Base-by-base conservation (phyloP, 2,888 invertebrate species). In the Rhabditoides inermis region DNA sequence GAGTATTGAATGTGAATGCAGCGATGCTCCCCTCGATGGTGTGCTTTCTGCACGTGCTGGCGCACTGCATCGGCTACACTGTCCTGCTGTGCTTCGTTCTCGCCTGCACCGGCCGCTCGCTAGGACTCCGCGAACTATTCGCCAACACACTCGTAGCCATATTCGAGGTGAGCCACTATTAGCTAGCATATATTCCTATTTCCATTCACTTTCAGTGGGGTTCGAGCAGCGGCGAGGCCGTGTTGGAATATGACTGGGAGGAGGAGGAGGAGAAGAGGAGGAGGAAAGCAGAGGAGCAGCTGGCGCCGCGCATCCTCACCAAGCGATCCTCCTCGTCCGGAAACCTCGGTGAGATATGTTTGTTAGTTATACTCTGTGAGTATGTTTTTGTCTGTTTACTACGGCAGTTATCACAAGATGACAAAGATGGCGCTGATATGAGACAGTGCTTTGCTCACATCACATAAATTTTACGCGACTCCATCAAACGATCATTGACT, bases 21-120 rank as follows among this genome's bases (percentile, higher is more conserved):
- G n/a, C n/a, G n/a, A n/a, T n/a, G n/a, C n/a, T n/a, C n/a, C n/a
- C n/a, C n/a, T n/a, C n/a, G n/a, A n/a, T n/a, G n/a, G n/a, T n/a
- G n/a, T n/a, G n/a, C n/a, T n/a, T n/a, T n/a, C n/a, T n/a, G n/a
- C n/a, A n/a, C n/a, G n/a, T n/a, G n/a, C n/a, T n/a, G n/a, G n/a
- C n/a, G n/a, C 69, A 70, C 18, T 70, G 69, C 3, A 50, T 71
- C 25, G 39, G 63, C 18, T 77, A 85, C 84, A 73, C 84, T 86
- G 75, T 84, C 86, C 79, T 86, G 85, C 77, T 82, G 25, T 63
- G 76, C 23, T 58, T 80, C 28, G 57, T 79, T 25, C 69, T 92
- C 71, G 91, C 92, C 51, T 88, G 89, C 36, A 85, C 91, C 75
- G 91, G 90, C 67, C 88, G 88, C 81, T 89, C 90, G 6, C 81